Percentiles rank a stretch among this genome's conserved stretches.
phyloP scores from a whole-genome alignment of 2,113 vertebrate genomes.

The Takifugu bimaculatus region DNA sequence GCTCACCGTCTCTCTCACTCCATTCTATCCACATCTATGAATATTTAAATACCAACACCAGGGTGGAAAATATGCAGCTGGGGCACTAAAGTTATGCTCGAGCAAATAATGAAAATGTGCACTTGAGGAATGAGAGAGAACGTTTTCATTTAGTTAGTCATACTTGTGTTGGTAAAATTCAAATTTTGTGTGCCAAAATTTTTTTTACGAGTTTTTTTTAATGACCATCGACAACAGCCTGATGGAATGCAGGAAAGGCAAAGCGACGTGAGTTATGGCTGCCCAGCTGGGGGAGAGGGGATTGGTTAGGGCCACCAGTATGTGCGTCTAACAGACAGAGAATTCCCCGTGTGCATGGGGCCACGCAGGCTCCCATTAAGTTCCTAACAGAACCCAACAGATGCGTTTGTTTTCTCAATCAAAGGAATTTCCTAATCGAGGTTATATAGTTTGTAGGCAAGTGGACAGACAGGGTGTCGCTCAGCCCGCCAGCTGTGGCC shows the following conservation, averaged over 20 bases:
- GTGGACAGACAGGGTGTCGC: slow-evolving; percentile 31
- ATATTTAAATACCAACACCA: slow-evolving; percentile 68
- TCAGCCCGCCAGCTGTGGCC: slow-evolving; percentile 52
- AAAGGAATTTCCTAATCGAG: slow-evolving; percentile 69
- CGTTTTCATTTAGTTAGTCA: not conserved
- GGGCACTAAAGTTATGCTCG: slow-evolving; percentile 18
- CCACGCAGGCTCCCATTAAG: slow-evolving; percentile 65
- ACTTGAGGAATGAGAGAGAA: not conserved
- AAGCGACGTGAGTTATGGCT: slow-evolving; percentile 33
- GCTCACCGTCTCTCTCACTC: slow-evolving; percentile 13
- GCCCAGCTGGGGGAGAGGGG: slow-evolving; percentile 43
- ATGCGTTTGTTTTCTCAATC: slow-evolving; percentile 71
- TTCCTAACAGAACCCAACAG: slow-evolving; percentile 60
- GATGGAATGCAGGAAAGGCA: slow-evolving; percentile 20
- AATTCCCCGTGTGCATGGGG: slow-evolving; percentile 67
- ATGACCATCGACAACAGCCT: slow-evolving; percentile 10
- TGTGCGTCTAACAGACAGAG: slow-evolving; percentile 41
- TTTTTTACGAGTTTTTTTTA: no score
- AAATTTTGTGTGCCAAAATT: not conserved
- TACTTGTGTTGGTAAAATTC: not conserved
- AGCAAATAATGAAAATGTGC: not conserved
- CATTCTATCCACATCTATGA: slow-evolving; percentile 59
- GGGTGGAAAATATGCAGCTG: slow-evolving; percentile 59
- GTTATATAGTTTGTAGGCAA: slow-evolving; percentile 68
- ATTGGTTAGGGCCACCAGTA: not conserved